phyloP scores from a whole-genome alignment of 2,888 invertebrate genomes.

The Eilema griseolum region DNA sequence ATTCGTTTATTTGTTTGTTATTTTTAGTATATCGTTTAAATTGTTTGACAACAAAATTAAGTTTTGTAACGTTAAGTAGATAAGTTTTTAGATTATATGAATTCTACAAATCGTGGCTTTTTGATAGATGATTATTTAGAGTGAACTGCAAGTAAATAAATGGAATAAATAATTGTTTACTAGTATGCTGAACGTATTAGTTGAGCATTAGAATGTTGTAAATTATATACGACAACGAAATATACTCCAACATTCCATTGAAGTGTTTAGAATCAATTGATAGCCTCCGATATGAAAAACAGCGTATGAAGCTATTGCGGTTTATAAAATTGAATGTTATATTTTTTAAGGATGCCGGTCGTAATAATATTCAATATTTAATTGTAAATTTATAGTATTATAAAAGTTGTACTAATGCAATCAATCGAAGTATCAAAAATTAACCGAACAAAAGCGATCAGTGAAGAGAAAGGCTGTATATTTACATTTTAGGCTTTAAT shows the following conservation, averaged over 20 bases:
- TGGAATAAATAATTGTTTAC: background rate
- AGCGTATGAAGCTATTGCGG: background rate
- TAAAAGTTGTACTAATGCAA: too few relatives aligned
- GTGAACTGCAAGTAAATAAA: background rate
- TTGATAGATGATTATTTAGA: background rate
- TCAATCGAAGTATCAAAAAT: background rate
- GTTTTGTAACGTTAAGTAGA: background rate
- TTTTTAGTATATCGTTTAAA: background rate
- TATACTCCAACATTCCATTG: conserved; percentile 50
- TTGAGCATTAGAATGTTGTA: conserved; percentile 28
- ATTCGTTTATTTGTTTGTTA: background rate
- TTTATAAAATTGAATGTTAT: background rate
- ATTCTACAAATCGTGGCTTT: background rate
- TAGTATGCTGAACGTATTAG: background rate
- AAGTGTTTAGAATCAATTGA: conserved; percentile 22
- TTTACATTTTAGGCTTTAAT: background rate
- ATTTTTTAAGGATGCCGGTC: too few relatives aligned
- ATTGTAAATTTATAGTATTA: background rate
- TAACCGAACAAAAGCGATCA: background rate
- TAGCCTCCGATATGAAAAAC: conserved; percentile 22
- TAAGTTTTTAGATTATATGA: background rate
- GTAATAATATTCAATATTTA: too few relatives aligned
- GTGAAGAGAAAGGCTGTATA: background rate
- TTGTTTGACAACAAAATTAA: background rate
- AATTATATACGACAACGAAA: conserved; percentile 28